phyloP scores from a whole-genome alignment of 2,888 invertebrate species.

The Sphinx pinastri region DNA sequence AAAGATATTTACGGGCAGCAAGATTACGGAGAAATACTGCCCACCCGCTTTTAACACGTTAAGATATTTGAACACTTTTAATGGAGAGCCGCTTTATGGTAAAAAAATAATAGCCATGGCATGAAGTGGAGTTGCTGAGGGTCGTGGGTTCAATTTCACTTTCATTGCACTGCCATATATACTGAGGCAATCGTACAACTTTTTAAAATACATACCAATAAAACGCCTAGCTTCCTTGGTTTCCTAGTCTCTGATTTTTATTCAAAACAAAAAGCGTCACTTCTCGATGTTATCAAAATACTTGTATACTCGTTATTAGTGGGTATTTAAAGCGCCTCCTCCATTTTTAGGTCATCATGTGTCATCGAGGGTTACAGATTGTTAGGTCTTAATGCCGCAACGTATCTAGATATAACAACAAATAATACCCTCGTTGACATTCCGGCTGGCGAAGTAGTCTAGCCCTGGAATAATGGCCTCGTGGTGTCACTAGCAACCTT shows the following conservation, averaged over 20 bases:
- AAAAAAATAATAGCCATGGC: too few relatives aligned
- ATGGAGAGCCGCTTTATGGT: background rate
- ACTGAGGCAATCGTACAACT: too few relatives aligned
- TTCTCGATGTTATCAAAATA: too few relatives aligned
- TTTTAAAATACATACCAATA: too few relatives aligned
- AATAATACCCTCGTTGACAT: slow-evolving; percentile 1
- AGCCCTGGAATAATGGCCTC: background rate
- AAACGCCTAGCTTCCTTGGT: too few relatives aligned
- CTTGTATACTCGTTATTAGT: too few relatives aligned
- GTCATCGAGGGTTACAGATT: background rate
- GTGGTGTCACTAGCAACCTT: too few relatives aligned
- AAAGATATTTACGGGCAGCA: slow-evolving; percentile 23
- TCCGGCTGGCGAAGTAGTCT: background rate
- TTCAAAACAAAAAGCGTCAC: too few relatives aligned
- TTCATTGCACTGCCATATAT: too few relatives aligned
- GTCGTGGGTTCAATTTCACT: too few relatives aligned
- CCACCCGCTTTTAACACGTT: background rate
- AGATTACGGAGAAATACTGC: slow-evolving; percentile 6
- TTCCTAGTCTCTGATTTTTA: too few relatives aligned
- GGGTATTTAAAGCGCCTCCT: background rate
- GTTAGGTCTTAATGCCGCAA: background rate
- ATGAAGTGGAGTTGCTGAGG: too few relatives aligned
- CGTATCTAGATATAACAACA: slow-evolving; percentile 11
- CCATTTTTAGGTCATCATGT: background rate
- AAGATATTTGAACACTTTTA: slow-evolving; percentile 6